These are phyloP conservation scores for Didymodactylos carnosus DNA, from an alignment of 2,888 invertebrate species.

Conservation along the genomic window DNA sequence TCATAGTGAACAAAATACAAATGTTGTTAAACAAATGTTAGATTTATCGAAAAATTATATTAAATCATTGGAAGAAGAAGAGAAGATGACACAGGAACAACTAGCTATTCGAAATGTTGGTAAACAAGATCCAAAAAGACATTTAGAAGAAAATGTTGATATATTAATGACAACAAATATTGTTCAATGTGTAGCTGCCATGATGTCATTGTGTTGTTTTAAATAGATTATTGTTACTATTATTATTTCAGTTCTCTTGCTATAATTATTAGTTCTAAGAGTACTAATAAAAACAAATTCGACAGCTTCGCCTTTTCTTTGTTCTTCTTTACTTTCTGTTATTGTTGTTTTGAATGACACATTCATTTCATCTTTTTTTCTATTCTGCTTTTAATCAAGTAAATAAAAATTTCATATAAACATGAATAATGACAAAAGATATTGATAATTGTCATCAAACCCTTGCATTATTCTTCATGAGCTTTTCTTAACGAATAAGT, in stretches of 20 bases:
- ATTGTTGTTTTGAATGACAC: background rate
- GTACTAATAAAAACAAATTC: too few relatives aligned
- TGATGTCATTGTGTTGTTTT: conserved; percentile 36
- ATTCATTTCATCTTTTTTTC: background rate
- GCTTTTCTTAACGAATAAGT: too few relatives aligned
- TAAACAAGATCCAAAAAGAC: conserved; percentile 80
- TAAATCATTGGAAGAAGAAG: conserved; percentile 92
- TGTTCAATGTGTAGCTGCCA: conserved; percentile 85
- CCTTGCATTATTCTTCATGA: too few relatives aligned
- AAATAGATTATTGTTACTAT: background rate
- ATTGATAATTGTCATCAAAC: too few relatives aligned
- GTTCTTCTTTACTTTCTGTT: background rate
- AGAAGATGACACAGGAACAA: conserved; percentile 97
- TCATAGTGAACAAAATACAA: conserved; percentile 77
- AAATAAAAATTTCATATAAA: background rate
- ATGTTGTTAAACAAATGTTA: conserved; percentile 81
- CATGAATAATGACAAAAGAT: background rate
- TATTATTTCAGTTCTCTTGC: background rate
- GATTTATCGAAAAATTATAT: conserved; percentile 91
- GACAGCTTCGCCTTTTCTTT: background rate
- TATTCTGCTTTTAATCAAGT: background rate
- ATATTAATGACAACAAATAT: conserved; percentile 88
- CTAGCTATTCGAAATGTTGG: conserved; percentile 98
- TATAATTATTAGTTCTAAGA: too few relatives aligned
- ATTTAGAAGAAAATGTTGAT: conserved; percentile 94